These are phyloP conservation scores for Hemiprocne comata DNA, from an alignment of 2,113 vertebrate genomes.

Conservation along the genomic window DNA sequence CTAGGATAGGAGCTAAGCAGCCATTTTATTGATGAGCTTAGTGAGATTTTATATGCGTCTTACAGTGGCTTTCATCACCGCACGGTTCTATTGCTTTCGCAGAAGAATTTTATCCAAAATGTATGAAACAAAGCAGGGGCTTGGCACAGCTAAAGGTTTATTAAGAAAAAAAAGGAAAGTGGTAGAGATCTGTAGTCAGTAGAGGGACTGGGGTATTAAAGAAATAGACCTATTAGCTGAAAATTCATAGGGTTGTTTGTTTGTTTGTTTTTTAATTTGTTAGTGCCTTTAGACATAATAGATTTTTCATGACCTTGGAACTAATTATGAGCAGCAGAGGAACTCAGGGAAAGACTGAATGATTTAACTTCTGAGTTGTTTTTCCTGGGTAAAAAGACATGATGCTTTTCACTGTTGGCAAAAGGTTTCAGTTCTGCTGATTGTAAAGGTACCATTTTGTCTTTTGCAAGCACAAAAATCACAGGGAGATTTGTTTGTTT, in stretches of 20 bases:
- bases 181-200: neutral
- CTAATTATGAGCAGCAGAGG: neutral
- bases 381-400: neutral
- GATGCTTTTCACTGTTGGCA: neutral
- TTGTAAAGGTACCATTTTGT: neutral
- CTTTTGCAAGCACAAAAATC: neutral
- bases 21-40: conserved; percentile 5
- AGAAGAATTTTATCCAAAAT: neutral
- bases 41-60: neutral
- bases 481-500: neutral
- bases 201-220: neutral
- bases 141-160: neutral
- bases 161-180: neutral
- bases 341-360: neutral
- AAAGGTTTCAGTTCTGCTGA: neutral
- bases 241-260: neutral
- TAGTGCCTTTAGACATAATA: neutral
- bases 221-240: neutral
- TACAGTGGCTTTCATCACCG: neutral
- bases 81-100: neutral
- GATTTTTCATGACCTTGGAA: neutral
- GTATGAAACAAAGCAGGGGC: neutral
- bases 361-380: neutral
- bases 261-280: neutral
- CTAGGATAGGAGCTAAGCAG: neutral